Conservation (phyloP, 1,140 invertebrate species). For the Lucilia cuprina region DNA sequence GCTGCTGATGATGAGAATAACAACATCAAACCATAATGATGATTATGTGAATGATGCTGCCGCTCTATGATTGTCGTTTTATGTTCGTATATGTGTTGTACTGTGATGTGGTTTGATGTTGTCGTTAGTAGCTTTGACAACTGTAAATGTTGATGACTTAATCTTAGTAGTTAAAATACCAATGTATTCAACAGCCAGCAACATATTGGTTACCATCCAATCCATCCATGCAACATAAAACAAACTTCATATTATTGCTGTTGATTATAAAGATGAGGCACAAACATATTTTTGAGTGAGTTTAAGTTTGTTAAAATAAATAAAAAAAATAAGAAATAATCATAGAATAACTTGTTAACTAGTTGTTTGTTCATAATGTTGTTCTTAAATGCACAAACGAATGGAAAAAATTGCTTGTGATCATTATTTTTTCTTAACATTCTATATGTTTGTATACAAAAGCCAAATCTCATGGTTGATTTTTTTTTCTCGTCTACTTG, state of each 20-base stretch:
- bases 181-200: neutral
- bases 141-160: constrained; percentile 35
- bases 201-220: neutral
- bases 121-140: constrained; percentile 33
- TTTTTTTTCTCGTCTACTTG: neutral
- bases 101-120: constrained; percentile 19
- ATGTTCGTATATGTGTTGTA: neutral
- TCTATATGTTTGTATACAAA: neutral
- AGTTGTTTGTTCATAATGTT: constrained; percentile 28
- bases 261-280: constrained; percentile 27
- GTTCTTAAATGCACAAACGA: neutral
- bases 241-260: neutral
- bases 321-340: constrained; percentile 6
- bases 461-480: neutral
- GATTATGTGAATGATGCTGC: constrained; percentile 7
- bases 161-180: constrained; percentile 33
- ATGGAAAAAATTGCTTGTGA: neutral
- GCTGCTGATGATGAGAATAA: neutral
- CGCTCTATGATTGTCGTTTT: neutral
- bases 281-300: neutral
- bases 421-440: neutral
- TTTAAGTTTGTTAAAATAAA: neutral
- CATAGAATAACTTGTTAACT: constrained; percentile 20
- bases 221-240: neutral
- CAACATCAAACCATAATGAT: constrained; percentile 6